A percentile compares a stretch with the other conserved stretches of the same genome.
Conservation (phyloP, 2,113 vertebrate species). For the Setophaga coronata region DNA sequence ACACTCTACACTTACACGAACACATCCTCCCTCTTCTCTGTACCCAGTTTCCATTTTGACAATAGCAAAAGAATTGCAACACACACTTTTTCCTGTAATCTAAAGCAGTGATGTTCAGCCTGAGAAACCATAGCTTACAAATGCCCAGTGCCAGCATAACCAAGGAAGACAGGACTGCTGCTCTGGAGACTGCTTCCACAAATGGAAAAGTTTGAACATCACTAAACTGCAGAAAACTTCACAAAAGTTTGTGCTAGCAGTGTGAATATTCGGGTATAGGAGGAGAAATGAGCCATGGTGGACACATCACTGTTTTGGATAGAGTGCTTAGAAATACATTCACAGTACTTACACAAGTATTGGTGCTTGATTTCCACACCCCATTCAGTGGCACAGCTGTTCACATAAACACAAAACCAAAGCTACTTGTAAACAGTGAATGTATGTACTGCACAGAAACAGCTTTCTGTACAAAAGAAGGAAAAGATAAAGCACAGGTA, state of each 20-base stretch:
- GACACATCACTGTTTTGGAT: neutral
- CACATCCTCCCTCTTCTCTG: neutral
- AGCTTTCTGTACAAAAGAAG: neutral
- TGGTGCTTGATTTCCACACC: neutral
- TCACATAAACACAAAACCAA: neutral
- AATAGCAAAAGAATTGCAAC: neutral
- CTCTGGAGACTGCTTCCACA: neutral
- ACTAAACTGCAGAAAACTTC: neutral
- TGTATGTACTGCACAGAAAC: neutral
- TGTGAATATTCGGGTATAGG: neutral
- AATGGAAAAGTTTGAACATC: neutral
- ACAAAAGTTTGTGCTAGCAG: neutral
- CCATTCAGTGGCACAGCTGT: neutral
- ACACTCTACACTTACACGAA: neutral
- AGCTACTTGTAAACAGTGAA: neutral
- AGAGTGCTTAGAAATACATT: neutral
- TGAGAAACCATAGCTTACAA: neutral
- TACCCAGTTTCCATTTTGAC: neutral
- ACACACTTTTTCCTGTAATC: neutral
- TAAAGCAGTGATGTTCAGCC: neutral
- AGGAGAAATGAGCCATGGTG: neutral
- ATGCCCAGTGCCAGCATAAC: neutral
- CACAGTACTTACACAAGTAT: neutral
- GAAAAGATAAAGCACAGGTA: neutral
- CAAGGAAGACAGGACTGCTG: neutral